These are phyloP conservation scores for Eupristina koningsbergeri DNA, from an alignment of 1,140 invertebrate species.

Conservation along the genomic window DNA sequence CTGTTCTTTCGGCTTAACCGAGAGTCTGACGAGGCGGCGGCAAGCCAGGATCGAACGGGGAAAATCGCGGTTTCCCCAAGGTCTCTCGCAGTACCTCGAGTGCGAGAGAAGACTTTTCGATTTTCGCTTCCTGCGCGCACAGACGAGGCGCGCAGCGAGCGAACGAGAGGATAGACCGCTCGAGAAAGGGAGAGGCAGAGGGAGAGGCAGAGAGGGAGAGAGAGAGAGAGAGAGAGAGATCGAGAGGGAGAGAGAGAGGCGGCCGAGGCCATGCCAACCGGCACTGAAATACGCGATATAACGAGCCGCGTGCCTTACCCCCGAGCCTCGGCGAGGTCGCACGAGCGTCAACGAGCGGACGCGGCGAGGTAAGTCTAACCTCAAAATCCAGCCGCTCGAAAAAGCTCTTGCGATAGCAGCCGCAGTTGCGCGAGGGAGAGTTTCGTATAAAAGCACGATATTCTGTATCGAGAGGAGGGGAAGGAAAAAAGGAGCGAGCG, in stretches of 20 bases:
- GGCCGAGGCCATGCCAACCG: conserved; percentile 54
- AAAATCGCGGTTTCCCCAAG: not conserved
- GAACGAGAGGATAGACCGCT: conserved; percentile 50
- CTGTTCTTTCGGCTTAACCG: too few species aligned
- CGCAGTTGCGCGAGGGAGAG: not conserved
- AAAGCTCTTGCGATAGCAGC: conserved; percentile 25
- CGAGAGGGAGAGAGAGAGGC: conserved; percentile 50
- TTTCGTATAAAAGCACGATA: conserved; percentile 17
- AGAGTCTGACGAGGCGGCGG: too few species aligned
- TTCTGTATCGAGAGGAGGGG: not conserved
- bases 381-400: conserved; percentile 38
- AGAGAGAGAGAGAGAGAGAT: conserved; percentile 56
- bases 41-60: not conserved
- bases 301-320: conserved; percentile 10
- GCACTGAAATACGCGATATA: conserved; percentile 40
- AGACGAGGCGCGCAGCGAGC: conserved; percentile 60
- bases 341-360: conserved; percentile 45
- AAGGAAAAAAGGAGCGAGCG: not conserved
- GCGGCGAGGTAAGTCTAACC: conserved; percentile 33
- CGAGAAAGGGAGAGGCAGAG: too few species aligned
- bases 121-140: conserved; percentile 59
- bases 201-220: conserved; percentile 57
- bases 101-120: not conserved
- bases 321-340: conserved; percentile 44
- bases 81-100: not conserved